Evolutionary conservation across 2,888 invertebrate genomes (phyloP).

Genomic region (Mylabris sibirica): DNA sequence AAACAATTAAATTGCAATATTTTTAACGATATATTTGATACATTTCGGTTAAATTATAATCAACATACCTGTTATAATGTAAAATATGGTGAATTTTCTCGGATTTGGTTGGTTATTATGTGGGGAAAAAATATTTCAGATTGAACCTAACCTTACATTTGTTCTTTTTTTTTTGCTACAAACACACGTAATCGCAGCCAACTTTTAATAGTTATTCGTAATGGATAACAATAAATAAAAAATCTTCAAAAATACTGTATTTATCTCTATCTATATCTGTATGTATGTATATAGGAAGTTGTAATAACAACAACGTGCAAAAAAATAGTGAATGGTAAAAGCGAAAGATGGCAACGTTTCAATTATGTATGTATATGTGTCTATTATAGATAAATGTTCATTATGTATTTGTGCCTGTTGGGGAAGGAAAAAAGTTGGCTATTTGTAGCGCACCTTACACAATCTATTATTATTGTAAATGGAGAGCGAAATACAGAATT

Average conservation of each 20-base stretch:
- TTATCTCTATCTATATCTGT: background rate
- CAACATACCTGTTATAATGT: conserved; percentile 58
- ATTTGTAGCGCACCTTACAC: background rate
- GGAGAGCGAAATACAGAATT: background rate
- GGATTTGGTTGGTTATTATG: background rate
- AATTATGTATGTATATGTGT: conserved; percentile 7
- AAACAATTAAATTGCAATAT: background rate
- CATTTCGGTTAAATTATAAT: background rate
- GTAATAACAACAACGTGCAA: background rate
- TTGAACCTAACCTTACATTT: conserved; percentile 58
- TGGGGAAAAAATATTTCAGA: conserved; percentile 41
- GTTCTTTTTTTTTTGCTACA: background rate
- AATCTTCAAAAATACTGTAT: conserved; percentile 3
- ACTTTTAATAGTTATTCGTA: too few species aligned
- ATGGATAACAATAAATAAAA: background rate
- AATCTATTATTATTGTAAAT: background rate
- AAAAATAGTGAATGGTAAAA: conserved; percentile 14
- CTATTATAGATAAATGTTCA: background rate
- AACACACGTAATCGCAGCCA: too few species aligned
- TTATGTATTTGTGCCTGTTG: background rate
- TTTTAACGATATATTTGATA: background rate
- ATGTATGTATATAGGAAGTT: background rate
- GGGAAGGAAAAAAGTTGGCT: background rate
- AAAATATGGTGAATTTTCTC: conserved; percentile 57
- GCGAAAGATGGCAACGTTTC: conserved; percentile 19